phyloP scores from a whole-genome alignment of 2,888 invertebrate genomes.

The Bembecia ichneumoniformis region DNA sequence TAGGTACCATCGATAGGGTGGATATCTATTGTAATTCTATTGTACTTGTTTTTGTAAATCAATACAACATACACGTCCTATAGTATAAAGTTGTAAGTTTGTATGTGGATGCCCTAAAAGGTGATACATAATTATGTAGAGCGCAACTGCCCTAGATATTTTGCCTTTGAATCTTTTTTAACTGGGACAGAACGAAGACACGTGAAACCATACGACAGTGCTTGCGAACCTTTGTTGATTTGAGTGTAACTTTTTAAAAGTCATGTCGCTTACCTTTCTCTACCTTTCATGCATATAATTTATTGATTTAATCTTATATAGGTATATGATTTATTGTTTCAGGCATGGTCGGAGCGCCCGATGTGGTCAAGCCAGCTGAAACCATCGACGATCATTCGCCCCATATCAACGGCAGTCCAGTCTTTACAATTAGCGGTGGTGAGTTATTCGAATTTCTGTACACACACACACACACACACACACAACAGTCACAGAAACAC shows the following conservation, averaged over 20 bases:
- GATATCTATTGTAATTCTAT: no score
- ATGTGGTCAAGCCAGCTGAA: slow-evolving; percentile 48
- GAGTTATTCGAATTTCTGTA: not conserved
- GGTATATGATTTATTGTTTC: slow-evolving; percentile 16
- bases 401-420: slow-evolving; percentile 45
- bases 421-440: slow-evolving; percentile 64
- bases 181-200: not conserved
- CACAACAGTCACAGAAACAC: no score
- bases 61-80: no score
- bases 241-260: not conserved
- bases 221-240: not conserved
- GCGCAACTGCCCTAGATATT: no score
- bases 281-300: no score
- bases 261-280: not conserved
- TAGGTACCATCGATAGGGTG: no score
- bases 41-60: no score
- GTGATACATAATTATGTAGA: no score
- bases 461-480: no score
- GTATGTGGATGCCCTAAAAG: no score
- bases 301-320: not conserved
- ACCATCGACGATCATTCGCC: slow-evolving; percentile 52
- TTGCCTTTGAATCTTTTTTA: no score
- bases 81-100: no score
- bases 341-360: slow-evolving; percentile 67
- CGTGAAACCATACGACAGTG: not conserved